Conservation (phyloP, 37 sponge, comb jelly and placozoan species). For the Tethya wilhelma region DNA sequence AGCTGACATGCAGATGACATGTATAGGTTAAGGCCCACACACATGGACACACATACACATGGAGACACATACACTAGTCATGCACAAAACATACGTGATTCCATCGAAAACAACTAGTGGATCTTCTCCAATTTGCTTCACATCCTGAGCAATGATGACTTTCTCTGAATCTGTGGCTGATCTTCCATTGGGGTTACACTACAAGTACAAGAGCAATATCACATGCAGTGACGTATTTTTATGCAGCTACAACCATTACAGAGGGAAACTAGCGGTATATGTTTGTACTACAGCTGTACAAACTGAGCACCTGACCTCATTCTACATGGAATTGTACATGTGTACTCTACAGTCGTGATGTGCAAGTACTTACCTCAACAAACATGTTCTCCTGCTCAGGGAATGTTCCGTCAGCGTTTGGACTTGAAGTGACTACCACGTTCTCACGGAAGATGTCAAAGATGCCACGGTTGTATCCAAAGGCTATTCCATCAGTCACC, state of each 20-base stretch:
- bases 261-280: no score
- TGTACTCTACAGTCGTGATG: neutral
- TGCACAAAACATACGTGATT: neutral
- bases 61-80: no score
- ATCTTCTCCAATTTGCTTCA: conserved; percentile 14
- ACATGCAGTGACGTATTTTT: neutral
- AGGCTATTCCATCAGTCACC: neutral
- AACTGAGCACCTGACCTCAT: no score
- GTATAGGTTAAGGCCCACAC: no score
- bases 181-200: conserved; percentile 33
- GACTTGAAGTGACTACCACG: neutral
- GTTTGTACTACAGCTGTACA: no score
- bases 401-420: neutral
- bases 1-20: no score
- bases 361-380: conserved; percentile 17
- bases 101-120: conserved; percentile 26
- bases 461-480: neutral
- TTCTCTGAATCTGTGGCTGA: neutral
- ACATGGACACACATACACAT: no score
- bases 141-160: conserved; percentile 8
- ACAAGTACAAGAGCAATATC: neutral
- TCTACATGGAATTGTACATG: no score
- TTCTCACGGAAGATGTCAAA: conserved; percentile 44
- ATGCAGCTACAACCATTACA: neutral
- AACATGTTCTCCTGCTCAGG: conserved; percentile 13